Evolutionary conservation across 2,888 invertebrate genomes (phyloP).

Genomic region (Mesorhabditis sp.): DNA sequence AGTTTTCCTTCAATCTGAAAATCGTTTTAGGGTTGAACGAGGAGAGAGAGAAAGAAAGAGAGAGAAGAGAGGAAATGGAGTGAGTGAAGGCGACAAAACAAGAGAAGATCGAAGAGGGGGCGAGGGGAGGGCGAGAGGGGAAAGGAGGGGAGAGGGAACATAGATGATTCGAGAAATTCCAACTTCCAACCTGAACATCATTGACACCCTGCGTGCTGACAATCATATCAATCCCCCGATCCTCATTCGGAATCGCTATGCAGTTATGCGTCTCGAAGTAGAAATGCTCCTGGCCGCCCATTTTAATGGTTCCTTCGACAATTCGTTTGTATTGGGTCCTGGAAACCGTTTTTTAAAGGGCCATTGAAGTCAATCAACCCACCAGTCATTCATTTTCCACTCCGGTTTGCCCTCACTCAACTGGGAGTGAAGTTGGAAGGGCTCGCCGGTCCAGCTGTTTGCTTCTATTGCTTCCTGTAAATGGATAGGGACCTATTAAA

Average conservation of each 20-base stretch:
- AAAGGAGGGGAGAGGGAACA: no score
- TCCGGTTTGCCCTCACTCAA: conserved; percentile 5
- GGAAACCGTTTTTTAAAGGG: conserved; percentile 20
- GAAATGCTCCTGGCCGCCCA: conserved; percentile 74
- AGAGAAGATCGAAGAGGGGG: no score
- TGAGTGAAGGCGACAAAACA: no score
- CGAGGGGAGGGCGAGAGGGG: no score
- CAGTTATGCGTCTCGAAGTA: conserved; percentile 79
- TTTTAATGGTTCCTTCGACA: conserved; percentile 68
- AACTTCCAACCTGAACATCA: conserved; percentile 35
- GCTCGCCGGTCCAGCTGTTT: conserved; percentile 67
- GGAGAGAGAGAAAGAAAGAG: no score
- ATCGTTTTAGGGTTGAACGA: background rate
- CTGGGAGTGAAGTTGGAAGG: conserved; percentile 65
- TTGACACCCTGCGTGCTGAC: conserved; percentile 71
- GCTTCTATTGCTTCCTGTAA: conserved; percentile 41
- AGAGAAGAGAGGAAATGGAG: no score
- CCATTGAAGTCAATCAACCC: conserved; percentile 57
- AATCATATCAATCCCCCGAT: conserved; percentile 78
- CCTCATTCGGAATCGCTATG: conserved; percentile 67
- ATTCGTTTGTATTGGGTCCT: conserved; percentile 68
- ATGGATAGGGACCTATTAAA: background rate
- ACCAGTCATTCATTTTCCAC: conserved; percentile 10
- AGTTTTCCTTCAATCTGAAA: conserved; percentile 74
- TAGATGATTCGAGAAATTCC: no score